Evolutionary conservation across 2,113 vertebrate species (phyloP).

Genomic region (Empidonax alnorum): DNA sequence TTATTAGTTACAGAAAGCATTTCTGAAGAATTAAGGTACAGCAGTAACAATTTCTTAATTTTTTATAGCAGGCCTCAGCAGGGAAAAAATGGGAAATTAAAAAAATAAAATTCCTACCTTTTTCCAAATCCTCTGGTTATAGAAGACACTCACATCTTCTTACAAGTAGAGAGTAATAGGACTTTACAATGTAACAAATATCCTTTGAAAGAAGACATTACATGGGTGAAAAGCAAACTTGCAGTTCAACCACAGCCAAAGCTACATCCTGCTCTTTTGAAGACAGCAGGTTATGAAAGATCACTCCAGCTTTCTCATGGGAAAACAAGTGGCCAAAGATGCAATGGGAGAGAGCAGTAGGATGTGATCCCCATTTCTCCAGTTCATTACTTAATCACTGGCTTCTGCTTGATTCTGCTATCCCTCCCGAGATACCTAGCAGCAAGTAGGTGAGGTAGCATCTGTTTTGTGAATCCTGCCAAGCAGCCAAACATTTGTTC

Average conservation of each 20-base stretch:
- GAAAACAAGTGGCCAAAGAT: background rate
- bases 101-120: background rate
- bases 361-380: background rate
- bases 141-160: background rate
- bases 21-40: background rate
- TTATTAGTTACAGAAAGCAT: background rate
- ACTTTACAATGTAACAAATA: background rate
- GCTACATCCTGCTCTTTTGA: rapidly evolving
- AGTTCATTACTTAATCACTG: background rate
- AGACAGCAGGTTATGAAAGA: background rate
- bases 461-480: background rate
- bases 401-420: background rate
- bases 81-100: background rate
- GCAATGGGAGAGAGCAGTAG: background rate
- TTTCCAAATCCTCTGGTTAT: background rate
- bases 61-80: background rate
- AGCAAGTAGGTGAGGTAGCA: background rate
- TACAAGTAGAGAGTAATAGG: background rate
- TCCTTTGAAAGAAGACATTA: background rate
- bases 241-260: background rate
- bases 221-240: background rate
- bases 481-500: background rate
- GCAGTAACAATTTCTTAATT: background rate
- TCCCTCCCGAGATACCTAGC: background rate
- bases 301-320: background rate